Evolutionary conservation across 2,113 vertebrate species (phyloP).

Genomic region (Bolborhynchus lineola): DNA sequence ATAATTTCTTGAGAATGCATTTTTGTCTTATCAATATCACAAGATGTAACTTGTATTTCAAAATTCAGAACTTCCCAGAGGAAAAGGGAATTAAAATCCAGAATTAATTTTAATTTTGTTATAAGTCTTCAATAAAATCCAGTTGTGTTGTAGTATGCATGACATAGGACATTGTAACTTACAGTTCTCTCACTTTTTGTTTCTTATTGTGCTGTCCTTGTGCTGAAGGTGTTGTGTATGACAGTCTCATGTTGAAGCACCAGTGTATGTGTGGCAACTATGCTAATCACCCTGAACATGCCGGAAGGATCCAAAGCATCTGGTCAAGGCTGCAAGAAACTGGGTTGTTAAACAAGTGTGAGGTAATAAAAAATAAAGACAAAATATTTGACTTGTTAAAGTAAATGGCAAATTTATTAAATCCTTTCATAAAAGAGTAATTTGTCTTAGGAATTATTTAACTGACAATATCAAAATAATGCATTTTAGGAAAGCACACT

Average conservation of each 20-base stretch:
- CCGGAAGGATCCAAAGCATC: conserved; percentile 83
- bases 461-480: neutral
- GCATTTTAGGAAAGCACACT: neutral
- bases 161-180: neutral
- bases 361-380: conserved; percentile 71
- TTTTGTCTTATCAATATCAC: neutral
- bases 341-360: conserved; percentile 78
- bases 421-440: neutral
- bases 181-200: neutral
- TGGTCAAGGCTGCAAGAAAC: conserved; percentile 84
- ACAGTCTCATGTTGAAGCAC: conserved; percentile 82
- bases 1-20: neutral
- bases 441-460: neutral
- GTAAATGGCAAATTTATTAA: neutral
- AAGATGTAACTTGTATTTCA: neutral
- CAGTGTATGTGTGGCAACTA: conserved; percentile 81
- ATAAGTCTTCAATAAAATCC: neutral
- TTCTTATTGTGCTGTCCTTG: conserved; percentile 34
- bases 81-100: neutral
- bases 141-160: neutral
- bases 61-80: neutral
- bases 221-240: conserved; percentile 76
- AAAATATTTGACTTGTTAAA: neutral
- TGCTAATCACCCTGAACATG: conserved; percentile 77
- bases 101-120: neutral